Conservation (phyloP, 2,888 invertebrate genomes). For the Drosophila mulleri region DNA sequence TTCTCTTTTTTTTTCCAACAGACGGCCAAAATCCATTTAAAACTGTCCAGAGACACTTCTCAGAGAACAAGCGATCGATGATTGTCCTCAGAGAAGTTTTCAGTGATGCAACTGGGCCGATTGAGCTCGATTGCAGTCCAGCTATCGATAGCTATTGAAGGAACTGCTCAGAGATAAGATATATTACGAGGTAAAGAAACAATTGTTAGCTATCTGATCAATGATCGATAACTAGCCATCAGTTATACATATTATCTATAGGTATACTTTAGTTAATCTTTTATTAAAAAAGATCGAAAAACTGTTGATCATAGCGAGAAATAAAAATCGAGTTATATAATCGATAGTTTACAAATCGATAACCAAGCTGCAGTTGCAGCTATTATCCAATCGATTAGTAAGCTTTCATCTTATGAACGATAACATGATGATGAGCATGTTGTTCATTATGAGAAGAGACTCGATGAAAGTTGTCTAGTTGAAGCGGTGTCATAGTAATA, state of each 20-base stretch:
- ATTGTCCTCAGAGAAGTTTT: neutral
- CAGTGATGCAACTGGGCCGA: neutral
- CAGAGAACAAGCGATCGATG: neutral
- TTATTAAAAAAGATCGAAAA: too few relatives aligned
- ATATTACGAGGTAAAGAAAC: neutral
- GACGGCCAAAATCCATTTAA: slow-evolving; percentile 33
- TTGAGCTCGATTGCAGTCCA: neutral
- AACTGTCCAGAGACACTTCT: slow-evolving; percentile 8
- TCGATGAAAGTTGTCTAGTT: too few relatives aligned
- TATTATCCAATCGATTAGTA: neutral
- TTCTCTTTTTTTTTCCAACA: neutral
- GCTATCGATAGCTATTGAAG: neutral
- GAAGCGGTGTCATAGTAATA: too few relatives aligned
- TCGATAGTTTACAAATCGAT: too few relatives aligned
- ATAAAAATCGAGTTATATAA: too few relatives aligned
- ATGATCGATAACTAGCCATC: neutral
- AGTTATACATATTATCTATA: too few relatives aligned
- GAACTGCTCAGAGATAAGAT: too few relatives aligned
- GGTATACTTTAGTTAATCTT: too few relatives aligned
- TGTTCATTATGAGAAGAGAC: too few relatives aligned
- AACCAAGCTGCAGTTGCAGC: too few relatives aligned
- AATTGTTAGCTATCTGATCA: neutral
- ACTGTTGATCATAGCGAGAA: neutral
- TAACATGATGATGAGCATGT: too few relatives aligned
- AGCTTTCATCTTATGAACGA: neutral